Base-by-base conservation (phyloP, 2,888 invertebrate genomes). In the Tholera decimalis region DNA sequence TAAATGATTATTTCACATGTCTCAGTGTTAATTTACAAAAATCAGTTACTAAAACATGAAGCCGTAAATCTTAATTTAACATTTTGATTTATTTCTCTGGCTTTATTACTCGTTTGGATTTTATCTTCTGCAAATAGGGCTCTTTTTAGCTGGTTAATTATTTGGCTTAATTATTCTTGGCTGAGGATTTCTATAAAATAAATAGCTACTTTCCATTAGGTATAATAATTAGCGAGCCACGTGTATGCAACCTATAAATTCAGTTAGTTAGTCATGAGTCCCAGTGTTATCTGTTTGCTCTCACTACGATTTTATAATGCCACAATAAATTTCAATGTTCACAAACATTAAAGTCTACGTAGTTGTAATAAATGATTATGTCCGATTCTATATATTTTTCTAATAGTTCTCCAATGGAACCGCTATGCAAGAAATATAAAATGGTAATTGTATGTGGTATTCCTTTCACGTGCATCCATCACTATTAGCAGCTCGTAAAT, bases 1-100 rank as follows among this genome's bases (percentile, higher is more conserved):
- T 79, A 77, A 77, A 80, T 79, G 68, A 76, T 75, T 73, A 53
- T 70, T 62, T 61, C 67, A 68, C 63, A 59, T 60, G 62, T 73
- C 58, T 60, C 65, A 33, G 59, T 41, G 77, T 78, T 78, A 73
- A 80, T 78, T 80, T 71, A 66, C 63, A 70, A 59, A 73, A 76
- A 75, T 73, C 80, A 65, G 67, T 76, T 76, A 69, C 60, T 62
- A 74, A 72, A 72, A 75, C 57, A 61, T 70, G 63, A 65, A 61
- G 39, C 57, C 70, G 69, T 73, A 67, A 75, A 67, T 72, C 59
- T 66, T 59, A 76, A 76, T 75, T 73, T 65, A 54, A 65, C 57
- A 61, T 79, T 79, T 67, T 79, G 62, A 73, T 73, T 57, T 64
- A 66, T 67, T 55, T 50, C 47, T n/a, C 4, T 37, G 37, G 30